These are phyloP conservation scores for Sardinella longiceps DNA, from an alignment of 2,797 vertebrate species.

Conservation along the genomic window DNA sequence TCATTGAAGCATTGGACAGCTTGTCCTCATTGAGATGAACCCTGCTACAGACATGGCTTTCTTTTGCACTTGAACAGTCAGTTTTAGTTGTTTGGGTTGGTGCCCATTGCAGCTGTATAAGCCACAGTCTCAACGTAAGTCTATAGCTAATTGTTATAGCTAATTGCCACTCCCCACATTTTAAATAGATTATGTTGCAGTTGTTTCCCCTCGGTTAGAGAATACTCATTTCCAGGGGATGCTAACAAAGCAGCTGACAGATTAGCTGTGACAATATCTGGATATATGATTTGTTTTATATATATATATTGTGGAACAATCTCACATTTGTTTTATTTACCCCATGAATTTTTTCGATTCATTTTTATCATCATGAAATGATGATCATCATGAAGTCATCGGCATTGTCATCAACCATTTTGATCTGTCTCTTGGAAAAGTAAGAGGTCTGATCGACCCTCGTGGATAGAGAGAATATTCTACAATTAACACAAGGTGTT, in stretches of 20 bases:
- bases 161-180: background rate
- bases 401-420: background rate
- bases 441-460: background rate
- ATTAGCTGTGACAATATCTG: background rate
- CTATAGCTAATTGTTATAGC: background rate
- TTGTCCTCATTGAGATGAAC: conserved; percentile 57
- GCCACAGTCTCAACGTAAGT: background rate
- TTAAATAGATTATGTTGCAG: conserved; percentile 60
- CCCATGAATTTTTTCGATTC: background rate
- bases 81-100: conserved; percentile 57
- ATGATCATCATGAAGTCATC: background rate
- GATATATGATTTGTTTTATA: background rate
- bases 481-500: background rate
- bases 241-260: background rate
- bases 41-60: conserved; percentile 61
- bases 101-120: background rate
- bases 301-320: background rate
- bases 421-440: background rate
- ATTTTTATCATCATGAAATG: background rate
- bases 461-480: background rate
- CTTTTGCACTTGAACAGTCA: conserved; percentile 64
- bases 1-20: conserved; percentile 71
- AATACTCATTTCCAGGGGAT: background rate
- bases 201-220: conserved; percentile 44
- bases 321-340: background rate